Evolutionary conservation across 2,797 vertebrate genomes (phyloP).

Genomic region (Kryptolebias ocellatus): DNA sequence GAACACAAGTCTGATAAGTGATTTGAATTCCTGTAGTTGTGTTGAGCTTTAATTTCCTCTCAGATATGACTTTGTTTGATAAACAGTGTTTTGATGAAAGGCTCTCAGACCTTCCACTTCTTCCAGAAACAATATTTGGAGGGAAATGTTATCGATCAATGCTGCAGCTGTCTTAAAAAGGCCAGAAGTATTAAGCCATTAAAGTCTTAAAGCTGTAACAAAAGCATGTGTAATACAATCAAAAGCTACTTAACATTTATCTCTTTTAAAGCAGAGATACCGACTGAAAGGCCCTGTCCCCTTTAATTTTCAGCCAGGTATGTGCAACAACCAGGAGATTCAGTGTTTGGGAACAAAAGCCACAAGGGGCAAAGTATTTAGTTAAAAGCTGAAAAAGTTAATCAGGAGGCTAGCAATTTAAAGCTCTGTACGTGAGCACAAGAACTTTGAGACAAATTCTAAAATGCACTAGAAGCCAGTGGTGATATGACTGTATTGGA

Average conservation of each 20-base stretch:
- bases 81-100: slow-evolving; percentile 9
- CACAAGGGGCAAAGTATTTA: background rate
- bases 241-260: too few relatives aligned
- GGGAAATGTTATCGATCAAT: slow-evolving; percentile 2
- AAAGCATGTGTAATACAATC: too few relatives aligned
- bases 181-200: background rate
- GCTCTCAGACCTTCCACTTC: background rate
- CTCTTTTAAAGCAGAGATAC: too few relatives aligned
- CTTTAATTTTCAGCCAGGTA: background rate
- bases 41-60: background rate
- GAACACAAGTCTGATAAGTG: background rate
- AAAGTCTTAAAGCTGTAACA: background rate
- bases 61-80: slow-evolving; percentile 1
- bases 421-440: background rate
- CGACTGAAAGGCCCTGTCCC: background rate
- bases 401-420: background rate
- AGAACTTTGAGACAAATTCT: background rate
- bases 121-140: background rate
- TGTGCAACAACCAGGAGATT: background rate
- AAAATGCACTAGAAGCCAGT: background rate
- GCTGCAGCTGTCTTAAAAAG: background rate
- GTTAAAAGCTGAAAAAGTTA: background rate
- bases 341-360: background rate
- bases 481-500: background rate
- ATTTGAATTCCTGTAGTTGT: background rate